phyloP scores from a whole-genome alignment of 2,888 invertebrate species.

The Meandrusa payeni region DNA sequence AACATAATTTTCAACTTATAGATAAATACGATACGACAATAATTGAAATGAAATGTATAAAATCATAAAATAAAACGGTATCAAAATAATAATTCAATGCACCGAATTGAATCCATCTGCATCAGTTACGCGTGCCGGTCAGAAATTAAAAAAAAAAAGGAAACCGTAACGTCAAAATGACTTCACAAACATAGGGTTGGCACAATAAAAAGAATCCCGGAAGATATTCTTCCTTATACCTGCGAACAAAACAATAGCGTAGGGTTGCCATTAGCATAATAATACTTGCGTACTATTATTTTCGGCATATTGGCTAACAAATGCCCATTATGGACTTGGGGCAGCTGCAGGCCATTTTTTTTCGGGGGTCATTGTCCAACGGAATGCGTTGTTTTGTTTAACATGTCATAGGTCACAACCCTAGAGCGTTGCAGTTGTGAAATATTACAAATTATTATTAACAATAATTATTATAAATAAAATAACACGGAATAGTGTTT shows the following conservation, averaged over 20 bases:
- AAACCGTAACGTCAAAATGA: conserved; percentile 40
- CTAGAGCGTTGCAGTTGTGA: conserved; percentile 33
- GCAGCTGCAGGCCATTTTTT: conserved; percentile 62
- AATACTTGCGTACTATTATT: conserved; percentile 70
- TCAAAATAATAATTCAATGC: conserved; percentile 1
- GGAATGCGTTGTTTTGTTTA: conserved; percentile 54
- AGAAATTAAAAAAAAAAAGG: conserved; percentile 57
- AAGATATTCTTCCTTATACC: conserved; percentile 55
- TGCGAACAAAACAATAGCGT: conserved; percentile 67
- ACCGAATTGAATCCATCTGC: conserved; percentile 7
- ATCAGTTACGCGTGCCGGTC: conserved; percentile 40
- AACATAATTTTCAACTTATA: too few species aligned
- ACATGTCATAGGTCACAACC: conserved; percentile 47
- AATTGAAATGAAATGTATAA: conserved; percentile 2
- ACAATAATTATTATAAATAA: too few species aligned
- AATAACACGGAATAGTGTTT: too few species aligned
- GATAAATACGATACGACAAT: too few species aligned
- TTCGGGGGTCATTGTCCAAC: conserved; percentile 67
- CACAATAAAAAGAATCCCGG: conserved; percentile 53
- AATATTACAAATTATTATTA: conserved; percentile 25
- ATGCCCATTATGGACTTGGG: conserved; percentile 53
- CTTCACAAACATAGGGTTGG: conserved; percentile 50
- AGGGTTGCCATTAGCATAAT: conserved; percentile 71
- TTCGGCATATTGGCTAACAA: conserved; percentile 65
- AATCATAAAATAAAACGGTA: conserved; percentile 6